phyloP scores from a whole-genome alignment of 92 coral and sea anemone species.

The Bergia sp. region DNA sequence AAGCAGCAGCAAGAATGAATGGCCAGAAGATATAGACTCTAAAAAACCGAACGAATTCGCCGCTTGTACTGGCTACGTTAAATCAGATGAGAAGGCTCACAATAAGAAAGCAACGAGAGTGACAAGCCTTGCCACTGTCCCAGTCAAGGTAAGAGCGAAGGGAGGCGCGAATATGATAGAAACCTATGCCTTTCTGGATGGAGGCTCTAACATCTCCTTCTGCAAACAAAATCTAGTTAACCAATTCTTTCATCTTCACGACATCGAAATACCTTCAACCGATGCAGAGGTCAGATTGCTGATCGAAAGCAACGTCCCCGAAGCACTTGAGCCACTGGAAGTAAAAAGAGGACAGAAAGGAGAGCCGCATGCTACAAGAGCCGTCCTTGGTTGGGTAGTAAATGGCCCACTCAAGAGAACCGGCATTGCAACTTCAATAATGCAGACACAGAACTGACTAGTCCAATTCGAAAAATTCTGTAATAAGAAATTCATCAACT shows the following conservation, averaged over 20 bases:
- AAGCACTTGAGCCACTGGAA: no score
- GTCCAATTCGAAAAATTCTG: slow-evolving; percentile 51
- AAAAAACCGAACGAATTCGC: not conserved
- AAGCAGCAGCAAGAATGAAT: not conserved
- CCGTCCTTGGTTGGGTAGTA: slow-evolving; percentile 40
- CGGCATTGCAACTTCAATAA: slow-evolving; percentile 28
- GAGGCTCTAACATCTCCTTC: slow-evolving; percentile 35
- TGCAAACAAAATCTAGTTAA: slow-evolving; percentile 10
- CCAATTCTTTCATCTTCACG: not conserved
- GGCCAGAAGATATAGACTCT: not conserved
- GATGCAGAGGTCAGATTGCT: slow-evolving; percentile 38
- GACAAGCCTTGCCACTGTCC: slow-evolving; percentile 35
- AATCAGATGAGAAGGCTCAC: not conserved
- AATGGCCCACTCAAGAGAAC: slow-evolving; percentile 44
- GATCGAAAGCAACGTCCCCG: no score
- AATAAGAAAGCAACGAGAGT: not conserved
- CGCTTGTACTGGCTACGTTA: slow-evolving; percentile 32
- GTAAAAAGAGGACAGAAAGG: no score
- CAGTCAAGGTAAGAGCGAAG: slow-evolving; percentile 37
- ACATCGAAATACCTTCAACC: not conserved
- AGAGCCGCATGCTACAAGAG: not conserved
- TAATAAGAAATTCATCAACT: slow-evolving; percentile 56
- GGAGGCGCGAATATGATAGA: slow-evolving; percentile 16
- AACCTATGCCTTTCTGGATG: slow-evolving; percentile 38
- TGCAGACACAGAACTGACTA: slow-evolving; percentile 35